Percentiles rank a stretch among this genome's conserved stretches.
These are phyloP conservation scores for Rallus crepitans DNA, from an alignment of 2,797 vertebrate species.

Conservation along the genomic window DNA sequence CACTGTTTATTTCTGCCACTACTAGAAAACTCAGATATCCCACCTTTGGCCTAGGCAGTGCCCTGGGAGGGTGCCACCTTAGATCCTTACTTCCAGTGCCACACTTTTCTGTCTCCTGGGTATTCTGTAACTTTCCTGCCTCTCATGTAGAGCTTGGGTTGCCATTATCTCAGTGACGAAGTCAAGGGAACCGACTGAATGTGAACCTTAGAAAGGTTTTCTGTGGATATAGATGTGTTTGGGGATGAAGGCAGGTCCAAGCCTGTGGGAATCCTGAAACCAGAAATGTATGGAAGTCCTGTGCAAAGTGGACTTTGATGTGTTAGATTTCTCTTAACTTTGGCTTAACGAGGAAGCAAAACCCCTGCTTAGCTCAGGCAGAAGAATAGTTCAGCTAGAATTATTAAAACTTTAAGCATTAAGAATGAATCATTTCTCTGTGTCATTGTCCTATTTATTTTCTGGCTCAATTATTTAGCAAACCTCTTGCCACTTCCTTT, in stretches of 20 bases:
- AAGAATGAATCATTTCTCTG: neutral
- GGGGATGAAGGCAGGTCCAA: neutral
- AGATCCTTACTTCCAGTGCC: neutral
- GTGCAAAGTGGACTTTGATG: neutral
- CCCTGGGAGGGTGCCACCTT: neutral
- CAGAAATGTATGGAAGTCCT: neutral
- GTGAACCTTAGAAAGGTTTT: neutral
- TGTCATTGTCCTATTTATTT: neutral
- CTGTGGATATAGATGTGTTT: neutral
- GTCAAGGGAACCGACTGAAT: neutral
- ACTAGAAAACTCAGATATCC: neutral
- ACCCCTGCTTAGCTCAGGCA: neutral
- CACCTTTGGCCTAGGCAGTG: neutral
- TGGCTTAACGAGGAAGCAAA: neutral
- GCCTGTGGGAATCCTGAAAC: neutral
- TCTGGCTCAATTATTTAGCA: neutral
- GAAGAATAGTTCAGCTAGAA: neutral
- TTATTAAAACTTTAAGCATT: neutral
- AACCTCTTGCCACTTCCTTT: conserved; percentile 17
- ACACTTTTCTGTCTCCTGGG: neutral
- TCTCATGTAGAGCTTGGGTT: neutral
- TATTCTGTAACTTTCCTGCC: neutral
- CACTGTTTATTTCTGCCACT: too few species aligned
- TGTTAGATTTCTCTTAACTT: neutral
- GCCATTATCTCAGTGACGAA: rapidly evolving